A percentile compares a stretch with the other conserved stretches of the same genome.
Evolutionary conservation across 37 sponge, comb jelly and placozoan species (phyloP).

Genomic region (Halichondria panicea): DNA sequence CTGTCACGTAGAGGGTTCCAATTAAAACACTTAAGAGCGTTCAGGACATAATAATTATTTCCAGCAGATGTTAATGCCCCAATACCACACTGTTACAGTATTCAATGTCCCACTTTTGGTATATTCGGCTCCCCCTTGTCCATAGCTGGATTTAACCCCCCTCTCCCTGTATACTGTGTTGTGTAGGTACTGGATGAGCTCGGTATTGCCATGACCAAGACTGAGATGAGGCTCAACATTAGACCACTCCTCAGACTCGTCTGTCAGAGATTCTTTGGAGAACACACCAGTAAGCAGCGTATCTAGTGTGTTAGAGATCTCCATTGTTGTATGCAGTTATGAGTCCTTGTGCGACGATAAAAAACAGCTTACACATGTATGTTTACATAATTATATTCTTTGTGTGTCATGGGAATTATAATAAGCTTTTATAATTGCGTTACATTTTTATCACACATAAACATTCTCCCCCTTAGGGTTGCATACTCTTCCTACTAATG

Average conservation of each 20-base stretch:
- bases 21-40: too few species aligned
- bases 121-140: too few species aligned
- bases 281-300: constrained; percentile 51
- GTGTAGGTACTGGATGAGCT: constrained; percentile 86
- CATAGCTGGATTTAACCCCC: too few species aligned
- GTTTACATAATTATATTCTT: neutral
- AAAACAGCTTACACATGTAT: too few species aligned
- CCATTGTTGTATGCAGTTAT: neutral
- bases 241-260: constrained; percentile 81
- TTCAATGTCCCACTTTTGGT: too few species aligned
- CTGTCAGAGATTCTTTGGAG: constrained; percentile 96
- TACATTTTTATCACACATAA: neutral
- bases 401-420: neutral
- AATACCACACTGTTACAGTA: too few species aligned
- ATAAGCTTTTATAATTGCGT: too few species aligned
- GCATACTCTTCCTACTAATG: neutral
- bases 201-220: constrained; percentile 77
- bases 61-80: too few species aligned
- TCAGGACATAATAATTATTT: too few species aligned
- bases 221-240: constrained; percentile 89
- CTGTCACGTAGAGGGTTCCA: too few species aligned
- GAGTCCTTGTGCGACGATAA: neutral
- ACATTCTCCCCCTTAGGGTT: neutral
- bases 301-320: neutral
- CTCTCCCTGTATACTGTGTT: too few species aligned